A percentile compares a stretch with the other conserved stretches of the same genome.
phyloP scores from a whole-genome alignment of 2,888 invertebrate genomes.

The Doris montereyensis region DNA sequence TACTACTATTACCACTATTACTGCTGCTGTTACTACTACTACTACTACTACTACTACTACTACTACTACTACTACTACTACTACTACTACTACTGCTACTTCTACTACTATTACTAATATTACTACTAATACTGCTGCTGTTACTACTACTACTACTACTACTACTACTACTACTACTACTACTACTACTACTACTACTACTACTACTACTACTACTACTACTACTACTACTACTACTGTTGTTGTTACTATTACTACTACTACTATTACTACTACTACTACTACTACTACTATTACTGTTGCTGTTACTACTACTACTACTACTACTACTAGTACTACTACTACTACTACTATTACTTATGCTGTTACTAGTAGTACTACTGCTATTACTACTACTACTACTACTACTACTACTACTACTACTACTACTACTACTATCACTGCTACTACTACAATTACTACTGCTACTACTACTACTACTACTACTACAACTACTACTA shows the following conservation, averaged over 20 bases:
- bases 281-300: not conserved
- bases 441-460: too few relatives aligned
- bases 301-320: not conserved
- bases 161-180: not conserved
- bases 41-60: not conserved
- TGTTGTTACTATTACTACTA: not conserved
- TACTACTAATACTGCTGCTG: not conserved
- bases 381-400: too few relatives aligned
- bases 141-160: not conserved
- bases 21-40: not conserved
- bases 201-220: not conserved
- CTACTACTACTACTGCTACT: not conserved
- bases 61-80: not conserved
- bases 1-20: too few relatives aligned
- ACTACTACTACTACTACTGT: not conserved
- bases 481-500: too few relatives aligned
- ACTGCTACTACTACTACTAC: too few relatives aligned
- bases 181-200: not conserved
- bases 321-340: not conserved
- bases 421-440: too few relatives aligned
- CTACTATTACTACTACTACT: not conserved
- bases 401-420: too few relatives aligned
- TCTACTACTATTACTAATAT: not conserved
- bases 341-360: too few relatives aligned
- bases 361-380: too few relatives aligned